phyloP scores from a whole-genome alignment of 2,888 invertebrate genomes.

The Drosophila longiperda region DNA sequence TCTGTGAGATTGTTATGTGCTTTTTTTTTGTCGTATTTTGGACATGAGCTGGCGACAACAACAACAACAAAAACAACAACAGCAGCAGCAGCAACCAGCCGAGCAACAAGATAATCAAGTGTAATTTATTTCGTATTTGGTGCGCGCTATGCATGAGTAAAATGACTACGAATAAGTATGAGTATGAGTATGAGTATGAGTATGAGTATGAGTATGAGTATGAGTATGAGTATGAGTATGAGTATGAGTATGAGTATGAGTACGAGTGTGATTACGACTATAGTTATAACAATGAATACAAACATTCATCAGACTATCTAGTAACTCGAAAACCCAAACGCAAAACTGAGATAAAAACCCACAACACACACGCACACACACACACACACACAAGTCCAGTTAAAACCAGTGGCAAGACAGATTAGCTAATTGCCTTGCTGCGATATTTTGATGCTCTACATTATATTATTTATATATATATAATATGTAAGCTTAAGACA shows the following conservation, averaged over 20 bases:
- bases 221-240: constrained; percentile 25
- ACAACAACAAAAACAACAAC: constrained; percentile 28
- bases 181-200: constrained; percentile 9
- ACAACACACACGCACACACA: constrained; percentile 1
- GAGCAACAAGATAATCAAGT: constrained; percentile 82
- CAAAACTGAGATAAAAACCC: constrained; percentile 19
- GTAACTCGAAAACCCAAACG: constrained; percentile 32
- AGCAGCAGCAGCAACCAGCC: constrained; percentile 44
- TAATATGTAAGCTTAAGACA: neutral
- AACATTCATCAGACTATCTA: constrained; percentile 37
- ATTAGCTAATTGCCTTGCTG: neutral
- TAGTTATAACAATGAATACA: constrained; percentile 15
- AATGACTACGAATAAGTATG: constrained; percentile 49
- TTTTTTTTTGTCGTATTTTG: constrained; percentile 43
- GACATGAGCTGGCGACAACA: constrained; percentile 57
- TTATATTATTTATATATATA: no score
- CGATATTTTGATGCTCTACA: neutral
- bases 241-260: constrained; percentile 36
- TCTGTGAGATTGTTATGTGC: constrained; percentile 50
- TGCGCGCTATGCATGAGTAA: constrained; percentile 72
- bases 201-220: constrained; percentile 30
- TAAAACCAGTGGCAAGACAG: neutral
- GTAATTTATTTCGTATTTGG: constrained; percentile 83
- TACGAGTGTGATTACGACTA: constrained; percentile 9
- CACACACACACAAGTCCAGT: neutral